Base-by-base conservation (phyloP, 2,888 invertebrate species). In the Cyrtodaria siliqua region DNA sequence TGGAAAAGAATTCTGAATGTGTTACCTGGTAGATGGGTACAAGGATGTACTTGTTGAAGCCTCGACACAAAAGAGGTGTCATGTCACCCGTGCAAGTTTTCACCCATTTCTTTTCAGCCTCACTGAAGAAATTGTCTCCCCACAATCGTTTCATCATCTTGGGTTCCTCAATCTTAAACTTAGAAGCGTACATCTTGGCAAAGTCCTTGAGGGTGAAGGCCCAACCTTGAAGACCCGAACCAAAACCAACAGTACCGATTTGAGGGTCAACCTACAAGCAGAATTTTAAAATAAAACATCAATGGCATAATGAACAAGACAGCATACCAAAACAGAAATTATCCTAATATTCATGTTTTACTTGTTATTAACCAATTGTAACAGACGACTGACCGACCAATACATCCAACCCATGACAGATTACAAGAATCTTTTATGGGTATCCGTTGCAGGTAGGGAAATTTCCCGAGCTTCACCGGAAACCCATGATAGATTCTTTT, bases 161-260 rank as follows among this genome's bases (percentile, higher is more conserved):
- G 60, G 96, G 96, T 93, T 99, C 89, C 18, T 88, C 88, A 97
- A 89, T 87, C 94, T 98, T 98, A 95, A 99, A 99, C 94, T 99
- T 99, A 93, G 97, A 97, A 38, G 98, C 96, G 93, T 99, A 99
- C 97, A 99, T 98, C 94, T 99, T 99, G 56, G 99, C 95, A 95
- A 99, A 99, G 95, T 99, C 99, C 95, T 99, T 99, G 86, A 99
- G 95, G 82, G 99, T 99, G 94, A 99, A 99, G 60, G 99, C 99
- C 99, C 99, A 99, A 83, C 99, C 99, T 94, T 99, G 99, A 81
- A 99, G 97, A 91, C 99, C 99, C 27, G 99, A 99, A 79, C 99
- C 99, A 93, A 99, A 99, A 92, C 99, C 99, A 80, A 99, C 99
- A 79, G 98, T 99, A 88, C 99, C 99, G 94, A 97, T 97, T 94